Evolutionary conservation across 2,888 invertebrate genomes (phyloP).

Genomic region (Nephrotoma flavescens): DNA sequence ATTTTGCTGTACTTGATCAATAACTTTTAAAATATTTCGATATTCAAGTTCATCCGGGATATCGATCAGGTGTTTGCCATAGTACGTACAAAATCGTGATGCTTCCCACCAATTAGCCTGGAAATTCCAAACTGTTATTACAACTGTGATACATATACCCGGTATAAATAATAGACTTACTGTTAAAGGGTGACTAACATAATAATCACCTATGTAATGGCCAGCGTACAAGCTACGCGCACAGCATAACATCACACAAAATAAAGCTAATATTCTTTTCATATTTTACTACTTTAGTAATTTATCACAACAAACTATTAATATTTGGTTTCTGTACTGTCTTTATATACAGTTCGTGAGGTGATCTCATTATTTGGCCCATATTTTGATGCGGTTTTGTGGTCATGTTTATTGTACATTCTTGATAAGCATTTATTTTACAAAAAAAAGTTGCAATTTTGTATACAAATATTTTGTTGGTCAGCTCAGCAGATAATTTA

Average conservation of each 20-base stretch:
- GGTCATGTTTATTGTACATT: not conserved
- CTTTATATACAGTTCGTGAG: not conserved
- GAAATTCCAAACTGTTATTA: not conserved
- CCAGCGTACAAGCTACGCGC: not conserved
- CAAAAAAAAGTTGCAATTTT: not conserved
- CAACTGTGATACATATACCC: no score
- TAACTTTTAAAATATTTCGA: not conserved
- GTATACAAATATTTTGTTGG: not conserved
- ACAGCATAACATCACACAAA: not conserved
- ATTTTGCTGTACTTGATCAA: not conserved
- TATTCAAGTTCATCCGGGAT: not conserved
- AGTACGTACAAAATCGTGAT: not conserved
- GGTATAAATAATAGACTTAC: not conserved
- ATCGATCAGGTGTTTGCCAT: not conserved
- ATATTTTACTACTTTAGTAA: not conserved
- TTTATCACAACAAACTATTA: not conserved
- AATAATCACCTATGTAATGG: not conserved
- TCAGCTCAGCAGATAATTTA: not conserved
- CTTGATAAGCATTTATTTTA: not conserved
- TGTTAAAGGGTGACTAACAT: not conserved
- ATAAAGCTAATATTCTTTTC: not conserved
- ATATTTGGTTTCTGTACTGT: not conserved
- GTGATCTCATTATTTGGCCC: not conserved
- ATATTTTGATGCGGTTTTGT: not conserved
- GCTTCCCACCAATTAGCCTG: not conserved